Conservation (phyloP, 1,140 invertebrate species). For the Pogonomyrmex californicus region DNA sequence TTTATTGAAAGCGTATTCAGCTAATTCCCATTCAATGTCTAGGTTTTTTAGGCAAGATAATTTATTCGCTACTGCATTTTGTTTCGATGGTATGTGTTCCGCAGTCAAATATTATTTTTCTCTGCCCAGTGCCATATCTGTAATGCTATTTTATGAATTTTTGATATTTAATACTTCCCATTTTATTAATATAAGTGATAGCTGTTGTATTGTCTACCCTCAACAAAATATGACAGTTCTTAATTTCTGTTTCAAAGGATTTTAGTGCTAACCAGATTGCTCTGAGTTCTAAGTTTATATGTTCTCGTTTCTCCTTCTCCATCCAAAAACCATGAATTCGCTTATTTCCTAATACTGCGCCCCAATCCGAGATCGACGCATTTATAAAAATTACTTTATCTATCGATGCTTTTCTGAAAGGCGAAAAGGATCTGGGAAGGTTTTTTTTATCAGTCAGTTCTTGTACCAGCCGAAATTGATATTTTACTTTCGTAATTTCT, state of each 20-base stretch:
- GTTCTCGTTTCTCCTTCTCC: neutral
- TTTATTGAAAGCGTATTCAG: neutral
- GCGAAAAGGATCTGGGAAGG: neutral
- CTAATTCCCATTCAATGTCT: slow-evolving; percentile 17
- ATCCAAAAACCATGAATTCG: slow-evolving; percentile 17
- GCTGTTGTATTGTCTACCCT: too few relatives aligned
- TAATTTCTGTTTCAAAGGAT: neutral
- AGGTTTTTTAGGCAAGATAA: slow-evolving; percentile 5
- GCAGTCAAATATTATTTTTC: neutral
- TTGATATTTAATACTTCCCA: slow-evolving; percentile 7
- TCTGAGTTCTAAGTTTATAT: slow-evolving; percentile 11
- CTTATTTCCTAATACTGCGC: neutral
- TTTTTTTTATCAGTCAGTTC: neutral
- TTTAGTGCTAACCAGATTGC: neutral
- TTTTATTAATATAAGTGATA: neutral
- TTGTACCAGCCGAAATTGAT: neutral
- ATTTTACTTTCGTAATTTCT: neutral
- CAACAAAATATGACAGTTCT: too few relatives aligned
- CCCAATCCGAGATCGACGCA: neutral
- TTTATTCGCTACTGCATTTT: neutral
- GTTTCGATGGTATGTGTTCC: neutral
- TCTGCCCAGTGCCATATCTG: neutral
- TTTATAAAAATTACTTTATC: neutral
- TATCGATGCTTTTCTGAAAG: neutral
- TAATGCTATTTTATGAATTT: slow-evolving; percentile 4